These are phyloP conservation scores for Dipodomys ordii DNA, from an alignment of 2,113 vertebrate species.

Conservation along the genomic window DNA sequence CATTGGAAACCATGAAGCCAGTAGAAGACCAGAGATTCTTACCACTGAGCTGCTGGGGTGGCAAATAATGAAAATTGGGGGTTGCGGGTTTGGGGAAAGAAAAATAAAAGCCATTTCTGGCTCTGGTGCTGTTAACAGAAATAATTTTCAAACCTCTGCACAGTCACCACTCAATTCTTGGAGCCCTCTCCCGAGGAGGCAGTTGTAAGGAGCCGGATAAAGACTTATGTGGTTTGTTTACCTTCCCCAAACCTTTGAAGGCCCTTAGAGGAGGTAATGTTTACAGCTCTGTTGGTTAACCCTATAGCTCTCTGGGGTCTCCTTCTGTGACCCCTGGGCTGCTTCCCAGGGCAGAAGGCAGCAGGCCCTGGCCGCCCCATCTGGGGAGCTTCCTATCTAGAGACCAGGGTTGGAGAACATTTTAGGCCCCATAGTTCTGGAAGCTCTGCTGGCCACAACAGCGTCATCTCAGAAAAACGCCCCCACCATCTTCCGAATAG, in stretches of 20 bases:
- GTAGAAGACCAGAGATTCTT: neutral
- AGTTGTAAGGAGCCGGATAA: constrained; percentile 86
- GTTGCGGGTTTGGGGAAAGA: neutral
- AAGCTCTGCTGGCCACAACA: constrained; percentile 66
- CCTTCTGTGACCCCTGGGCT: constrained; percentile 72
- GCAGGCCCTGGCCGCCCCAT: constrained; percentile 53
- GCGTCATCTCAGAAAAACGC: constrained; percentile 67
- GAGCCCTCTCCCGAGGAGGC: constrained; percentile 82
- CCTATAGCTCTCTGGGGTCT: constrained; percentile 79
- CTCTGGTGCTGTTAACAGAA: constrained; percentile 68
- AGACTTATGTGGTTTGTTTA: constrained; percentile 88
- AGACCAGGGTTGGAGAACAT: constrained; percentile 56
- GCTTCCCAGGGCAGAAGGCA: constrained; percentile 68
- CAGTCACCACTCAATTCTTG: constrained; percentile 77
- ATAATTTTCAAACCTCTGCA: constrained; percentile 80
- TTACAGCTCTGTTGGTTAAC: constrained; percentile 88
- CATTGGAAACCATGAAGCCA: neutral
- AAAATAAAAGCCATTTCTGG: constrained; percentile 61
- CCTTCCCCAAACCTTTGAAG: constrained; percentile 90
- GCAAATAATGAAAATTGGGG: neutral
- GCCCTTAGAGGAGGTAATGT: constrained; percentile 86
- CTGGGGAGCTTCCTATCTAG: constrained; percentile 63
- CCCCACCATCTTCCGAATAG: constrained; percentile 68
- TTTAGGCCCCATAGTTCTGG: constrained; percentile 60
- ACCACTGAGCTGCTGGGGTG: neutral